Percentiles rank a stretch among this genome's conserved stretches.
These are phyloP conservation scores for Germaria angustata DNA, from an alignment of 2,888 invertebrate genomes.

Conservation along the genomic window DNA sequence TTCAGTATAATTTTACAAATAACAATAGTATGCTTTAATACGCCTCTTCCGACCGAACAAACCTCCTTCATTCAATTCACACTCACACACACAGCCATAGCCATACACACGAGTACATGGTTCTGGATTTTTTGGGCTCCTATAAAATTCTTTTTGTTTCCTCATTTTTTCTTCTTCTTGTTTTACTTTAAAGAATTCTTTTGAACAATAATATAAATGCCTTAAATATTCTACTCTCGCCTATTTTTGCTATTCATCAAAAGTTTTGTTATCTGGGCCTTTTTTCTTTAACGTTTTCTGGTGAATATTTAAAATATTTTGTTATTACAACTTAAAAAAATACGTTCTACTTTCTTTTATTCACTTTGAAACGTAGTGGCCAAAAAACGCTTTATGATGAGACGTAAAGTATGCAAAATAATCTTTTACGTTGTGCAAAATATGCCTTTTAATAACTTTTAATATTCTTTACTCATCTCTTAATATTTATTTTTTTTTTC, in stretches of 20 bases:
- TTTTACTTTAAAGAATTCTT: slow-evolving; percentile 1
- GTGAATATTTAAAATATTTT: neutral
- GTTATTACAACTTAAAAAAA: too few relatives aligned
- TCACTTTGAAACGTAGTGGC: neutral
- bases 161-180: neutral
- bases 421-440: slow-evolving; percentile 34
- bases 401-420: neutral
- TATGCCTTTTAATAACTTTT: slow-evolving; percentile 51
- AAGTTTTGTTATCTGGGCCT: slow-evolving; percentile 2
- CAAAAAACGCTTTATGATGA: too few relatives aligned
- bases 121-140: neutral
- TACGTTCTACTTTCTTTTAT: neutral
- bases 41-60: neutral
- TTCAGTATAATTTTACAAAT: slow-evolving; percentile 30
- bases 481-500: too few relatives aligned
- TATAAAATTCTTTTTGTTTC: neutral
- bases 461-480: slow-evolving; percentile 19
- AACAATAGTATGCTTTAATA: slow-evolving; percentile 25
- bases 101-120: neutral
- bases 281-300: neutral
- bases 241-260: slow-evolving; percentile 43
- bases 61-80: neutral
- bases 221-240: slow-evolving; percentile 51
- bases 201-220: slow-evolving; percentile 41
- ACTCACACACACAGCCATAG: too few relatives aligned